phyloP scores from a whole-genome alignment of 2,888 invertebrate species.

The Gnatocerus cornutus region DNA sequence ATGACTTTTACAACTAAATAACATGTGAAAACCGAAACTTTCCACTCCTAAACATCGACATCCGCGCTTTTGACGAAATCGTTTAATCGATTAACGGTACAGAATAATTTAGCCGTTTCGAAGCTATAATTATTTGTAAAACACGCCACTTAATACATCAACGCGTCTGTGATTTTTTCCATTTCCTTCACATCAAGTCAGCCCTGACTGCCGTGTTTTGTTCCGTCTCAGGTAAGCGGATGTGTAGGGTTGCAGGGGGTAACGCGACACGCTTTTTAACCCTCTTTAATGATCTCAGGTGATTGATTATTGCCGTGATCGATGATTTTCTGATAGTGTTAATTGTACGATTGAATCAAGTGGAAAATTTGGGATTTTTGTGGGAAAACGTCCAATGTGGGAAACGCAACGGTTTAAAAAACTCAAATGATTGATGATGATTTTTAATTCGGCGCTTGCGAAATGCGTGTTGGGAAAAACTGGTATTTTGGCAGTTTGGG shows the following conservation, averaged over 20 bases:
- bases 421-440: slow-evolving; percentile 24
- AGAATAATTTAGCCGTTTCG: slow-evolving; percentile 13
- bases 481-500: slow-evolving; percentile 14
- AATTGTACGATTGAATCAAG: slow-evolving; percentile 57
- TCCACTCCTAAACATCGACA: no score
- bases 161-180: slow-evolving; percentile 18
- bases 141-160: slow-evolving; percentile 36
- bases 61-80: slow-evolving; percentile 7
- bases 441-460: slow-evolving; percentile 9
- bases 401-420: slow-evolving; percentile 44
- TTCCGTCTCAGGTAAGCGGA: slow-evolving; percentile 1
- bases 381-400: slow-evolving; percentile 53
- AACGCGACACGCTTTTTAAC: slow-evolving; percentile 36
- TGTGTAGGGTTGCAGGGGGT: slow-evolving; percentile 38
- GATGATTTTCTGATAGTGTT: slow-evolving; percentile 63
- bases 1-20: no score
- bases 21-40: no score
- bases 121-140: slow-evolving; percentile 35
- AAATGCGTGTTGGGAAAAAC: neutral
- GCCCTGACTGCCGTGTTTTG: slow-evolving; percentile 11
- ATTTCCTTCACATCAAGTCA: slow-evolving; percentile 3
- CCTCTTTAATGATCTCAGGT: slow-evolving; percentile 61
- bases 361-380: slow-evolving; percentile 61
- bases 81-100: slow-evolving; percentile 34
- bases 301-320: slow-evolving; percentile 64